Evolutionary conservation across 2,797 vertebrate species (phyloP).

Genomic region (Enteromius afrohamiltoni): DNA sequence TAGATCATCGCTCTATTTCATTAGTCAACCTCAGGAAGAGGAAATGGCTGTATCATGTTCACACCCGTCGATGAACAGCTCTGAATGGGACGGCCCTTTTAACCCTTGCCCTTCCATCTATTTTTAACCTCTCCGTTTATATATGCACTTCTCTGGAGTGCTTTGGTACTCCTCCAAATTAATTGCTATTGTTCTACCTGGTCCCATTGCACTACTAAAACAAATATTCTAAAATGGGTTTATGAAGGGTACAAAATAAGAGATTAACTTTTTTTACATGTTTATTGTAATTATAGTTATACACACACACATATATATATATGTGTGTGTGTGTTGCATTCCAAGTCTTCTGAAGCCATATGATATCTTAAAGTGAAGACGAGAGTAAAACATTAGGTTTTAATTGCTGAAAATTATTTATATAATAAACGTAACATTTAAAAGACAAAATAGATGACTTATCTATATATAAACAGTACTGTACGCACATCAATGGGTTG

Average conservation of each 20-base stretch:
- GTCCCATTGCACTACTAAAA: not conserved
- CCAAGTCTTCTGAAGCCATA: too few species aligned
- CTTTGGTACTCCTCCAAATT: not conserved
- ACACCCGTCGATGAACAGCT: slow-evolving; percentile 1
- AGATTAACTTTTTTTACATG: not conserved
- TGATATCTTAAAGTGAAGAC: too few species aligned
- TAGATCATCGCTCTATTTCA: slow-evolving; percentile 59
- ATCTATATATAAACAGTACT: too few species aligned
- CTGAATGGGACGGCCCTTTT: not conserved
- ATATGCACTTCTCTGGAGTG: not conserved
- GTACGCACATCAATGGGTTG: too few species aligned
- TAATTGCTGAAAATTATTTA: too few species aligned
- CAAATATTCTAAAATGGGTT: not conserved
- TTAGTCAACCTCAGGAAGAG: slow-evolving; percentile 2
- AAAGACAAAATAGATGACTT: too few species aligned
- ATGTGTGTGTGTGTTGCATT: too few species aligned
- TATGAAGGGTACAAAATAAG: not conserved
- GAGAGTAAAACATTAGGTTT: too few species aligned
- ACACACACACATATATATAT: too few species aligned
- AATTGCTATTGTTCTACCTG: not conserved
- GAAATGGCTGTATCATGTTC: not conserved
- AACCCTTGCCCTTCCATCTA: slow-evolving; percentile 23
- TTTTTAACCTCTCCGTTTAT: not conserved
- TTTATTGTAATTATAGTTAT: not conserved
- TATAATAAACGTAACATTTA: too few species aligned